phyloP scores from a whole-genome alignment of 2,797 vertebrate species.

The Leontopithecus rosalia region DNA sequence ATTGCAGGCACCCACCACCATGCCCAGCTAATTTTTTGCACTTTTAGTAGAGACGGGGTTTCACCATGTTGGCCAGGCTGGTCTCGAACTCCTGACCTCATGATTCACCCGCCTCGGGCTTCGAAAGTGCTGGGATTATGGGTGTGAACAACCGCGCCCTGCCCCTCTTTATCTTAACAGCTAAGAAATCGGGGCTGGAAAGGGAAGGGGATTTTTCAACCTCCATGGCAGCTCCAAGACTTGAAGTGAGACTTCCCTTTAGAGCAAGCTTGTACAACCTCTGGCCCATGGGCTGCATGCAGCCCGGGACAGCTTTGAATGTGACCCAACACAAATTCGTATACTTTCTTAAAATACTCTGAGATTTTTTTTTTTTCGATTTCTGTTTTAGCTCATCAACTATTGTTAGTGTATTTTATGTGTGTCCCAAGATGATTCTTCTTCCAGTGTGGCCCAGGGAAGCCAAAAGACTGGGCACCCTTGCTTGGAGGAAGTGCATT shows the following conservation, averaged over 20 bases:
- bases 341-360: neutral
- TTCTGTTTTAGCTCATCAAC: neutral
- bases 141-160: no score
- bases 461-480: neutral
- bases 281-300: fast-evolving
- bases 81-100: no score
- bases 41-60: no score
- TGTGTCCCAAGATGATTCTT: neutral
- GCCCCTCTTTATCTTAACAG: no score
- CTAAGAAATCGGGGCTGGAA: neutral
- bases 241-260: neutral
- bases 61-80: no score
- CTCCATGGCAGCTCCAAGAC: neutral
- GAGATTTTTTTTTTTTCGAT: neutral
- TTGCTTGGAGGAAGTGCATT: neutral
- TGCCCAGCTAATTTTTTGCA: no score
- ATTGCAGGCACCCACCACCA: no score
- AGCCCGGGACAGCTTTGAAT: neutral
- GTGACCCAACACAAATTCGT: neutral
- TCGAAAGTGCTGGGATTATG: no score
- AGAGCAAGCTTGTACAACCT: neutral
- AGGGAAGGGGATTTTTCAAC: neutral
- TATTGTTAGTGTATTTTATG: neutral
- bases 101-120: no score
- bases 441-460: neutral